A percentile compares a stretch with the other conserved stretches of the same genome.
Conservation (phyloP, 2,888 invertebrate species). For the Tuberolachnus salignus region DNA sequence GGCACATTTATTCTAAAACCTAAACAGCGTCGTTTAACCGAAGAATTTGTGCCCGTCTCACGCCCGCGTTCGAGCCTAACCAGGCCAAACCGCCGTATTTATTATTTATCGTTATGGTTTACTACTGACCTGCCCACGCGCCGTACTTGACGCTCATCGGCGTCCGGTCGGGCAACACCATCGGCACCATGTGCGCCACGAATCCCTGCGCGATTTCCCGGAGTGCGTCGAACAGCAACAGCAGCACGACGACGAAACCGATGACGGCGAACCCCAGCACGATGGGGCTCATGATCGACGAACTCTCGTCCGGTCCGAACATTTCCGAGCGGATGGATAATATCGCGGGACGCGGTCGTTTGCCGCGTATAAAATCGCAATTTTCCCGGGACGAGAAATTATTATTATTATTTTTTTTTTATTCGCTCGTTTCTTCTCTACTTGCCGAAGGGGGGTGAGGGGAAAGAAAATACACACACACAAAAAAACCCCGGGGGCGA, state of each 20-base stretch:
- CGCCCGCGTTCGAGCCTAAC: too few relatives aligned
- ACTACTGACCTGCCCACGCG: constrained; percentile 86
- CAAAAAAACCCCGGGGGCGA: background rate
- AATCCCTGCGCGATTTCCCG: constrained; percentile 69
- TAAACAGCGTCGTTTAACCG: too few relatives aligned
- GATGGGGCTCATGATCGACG: constrained; percentile 27
- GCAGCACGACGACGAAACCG: constrained; percentile 66
- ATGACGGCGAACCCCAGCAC: constrained; percentile 62
- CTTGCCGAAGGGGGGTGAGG: too few relatives aligned
- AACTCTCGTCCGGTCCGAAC: background rate
- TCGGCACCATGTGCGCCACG: constrained; percentile 71
- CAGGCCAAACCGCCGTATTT: too few relatives aligned
- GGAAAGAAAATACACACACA: too few relatives aligned
- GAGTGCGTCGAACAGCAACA: constrained; percentile 68
- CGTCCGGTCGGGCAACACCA: constrained; percentile 63
- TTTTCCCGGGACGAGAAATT: background rate
- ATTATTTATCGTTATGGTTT: too few relatives aligned
- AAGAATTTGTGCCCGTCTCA: too few relatives aligned
- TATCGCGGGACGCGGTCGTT: background rate
- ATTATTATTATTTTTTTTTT: too few relatives aligned
- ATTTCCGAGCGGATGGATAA: background rate
- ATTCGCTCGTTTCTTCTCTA: background rate
- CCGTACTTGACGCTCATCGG: constrained; percentile 73
- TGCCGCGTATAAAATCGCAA: background rate
- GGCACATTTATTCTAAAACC: too few relatives aligned